Conservation (phyloP, 2,797 vertebrate genomes). For the Sitta carolinensis region DNA sequence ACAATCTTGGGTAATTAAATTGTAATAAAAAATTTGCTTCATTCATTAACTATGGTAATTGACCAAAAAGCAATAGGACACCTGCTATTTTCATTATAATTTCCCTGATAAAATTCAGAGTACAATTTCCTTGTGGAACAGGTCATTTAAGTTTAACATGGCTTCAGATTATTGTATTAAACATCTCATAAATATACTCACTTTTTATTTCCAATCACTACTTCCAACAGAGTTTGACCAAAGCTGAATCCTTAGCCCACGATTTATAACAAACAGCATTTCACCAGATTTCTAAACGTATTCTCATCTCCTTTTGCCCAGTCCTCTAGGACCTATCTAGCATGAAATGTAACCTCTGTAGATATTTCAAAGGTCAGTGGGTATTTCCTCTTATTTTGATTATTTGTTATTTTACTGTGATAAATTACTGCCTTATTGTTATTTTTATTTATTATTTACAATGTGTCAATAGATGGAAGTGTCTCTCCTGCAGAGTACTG, state of each 20-base stretch:
- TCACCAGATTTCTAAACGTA: not conserved
- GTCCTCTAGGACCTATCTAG: not conserved
- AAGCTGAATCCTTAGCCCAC: not conserved
- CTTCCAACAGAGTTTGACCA: constrained; percentile 3
- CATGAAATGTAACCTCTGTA: not conserved
- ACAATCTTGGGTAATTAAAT: constrained; percentile 47
- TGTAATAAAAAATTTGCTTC: constrained; percentile 51
- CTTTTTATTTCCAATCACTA: constrained; percentile 28
- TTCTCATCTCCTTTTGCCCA: not conserved
- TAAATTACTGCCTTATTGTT: not conserved
- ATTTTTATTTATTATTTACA: constrained; percentile 10
- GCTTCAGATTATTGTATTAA: constrained; percentile 24
- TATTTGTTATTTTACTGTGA: not conserved
- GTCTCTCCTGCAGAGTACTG: not conserved
- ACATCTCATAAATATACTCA: constrained; percentile 13
- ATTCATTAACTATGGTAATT: constrained; percentile 61
- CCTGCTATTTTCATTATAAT: constrained; percentile 50
- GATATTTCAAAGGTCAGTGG: not conserved
- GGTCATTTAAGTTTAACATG: constrained; percentile 27
- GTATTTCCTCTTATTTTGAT: not conserved
- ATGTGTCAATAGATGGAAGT: not conserved
- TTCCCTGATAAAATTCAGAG: constrained; percentile 10
- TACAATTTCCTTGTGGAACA: not conserved
- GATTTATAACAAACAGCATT: not conserved
- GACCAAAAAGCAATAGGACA: constrained; percentile 51